Percentiles rank a stretch among this genome's conserved stretches.
Conservation (phyloP, 1,140 invertebrate species). For the Pteromalus puparum region DNA sequence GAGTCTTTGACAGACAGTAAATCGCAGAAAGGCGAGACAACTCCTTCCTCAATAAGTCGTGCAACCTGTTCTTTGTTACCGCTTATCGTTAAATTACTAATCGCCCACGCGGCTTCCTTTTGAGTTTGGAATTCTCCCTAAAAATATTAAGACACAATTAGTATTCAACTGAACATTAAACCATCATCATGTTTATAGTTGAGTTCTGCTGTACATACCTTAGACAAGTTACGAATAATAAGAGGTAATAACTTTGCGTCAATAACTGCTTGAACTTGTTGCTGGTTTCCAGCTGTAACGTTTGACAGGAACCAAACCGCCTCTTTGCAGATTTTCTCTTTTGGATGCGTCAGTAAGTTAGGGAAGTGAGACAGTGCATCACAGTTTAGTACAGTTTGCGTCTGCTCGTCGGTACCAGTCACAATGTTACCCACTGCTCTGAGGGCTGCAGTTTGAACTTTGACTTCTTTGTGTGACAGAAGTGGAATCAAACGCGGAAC, state of each 20-base stretch:
- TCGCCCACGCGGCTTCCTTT: constrained; percentile 99
- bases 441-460: constrained; percentile 97
- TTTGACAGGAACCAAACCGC: constrained; percentile 99
- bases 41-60: constrained; percentile 90
- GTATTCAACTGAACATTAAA: constrained; percentile 17
- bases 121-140: constrained; percentile 99
- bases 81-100: constrained; percentile 98
- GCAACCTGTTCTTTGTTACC: constrained; percentile 94
- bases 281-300: constrained; percentile 98
- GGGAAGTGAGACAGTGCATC: constrained; percentile 95
- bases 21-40: constrained; percentile 93
- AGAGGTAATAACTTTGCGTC: constrained; percentile 95
- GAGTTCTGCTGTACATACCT: constrained; percentile 72
- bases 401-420: constrained; percentile 99
- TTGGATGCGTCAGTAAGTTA: constrained; percentile 90
- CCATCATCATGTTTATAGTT: neutral
- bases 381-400: constrained; percentile 81
- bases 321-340: constrained; percentile 92
- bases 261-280: constrained; percentile 98
- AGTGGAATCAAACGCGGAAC: constrained; percentile 96
- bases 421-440: constrained; percentile 99
- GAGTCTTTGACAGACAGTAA: constrained; percentile 92
- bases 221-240: constrained; percentile 92
- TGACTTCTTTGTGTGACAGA: constrained; percentile 96
- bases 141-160: constrained; percentile 53